Percentiles rank a stretch among this genome's conserved stretches.
phyloP scores from a whole-genome alignment of 2,113 vertebrate genomes.

The Oreochromis niloticus region DNA sequence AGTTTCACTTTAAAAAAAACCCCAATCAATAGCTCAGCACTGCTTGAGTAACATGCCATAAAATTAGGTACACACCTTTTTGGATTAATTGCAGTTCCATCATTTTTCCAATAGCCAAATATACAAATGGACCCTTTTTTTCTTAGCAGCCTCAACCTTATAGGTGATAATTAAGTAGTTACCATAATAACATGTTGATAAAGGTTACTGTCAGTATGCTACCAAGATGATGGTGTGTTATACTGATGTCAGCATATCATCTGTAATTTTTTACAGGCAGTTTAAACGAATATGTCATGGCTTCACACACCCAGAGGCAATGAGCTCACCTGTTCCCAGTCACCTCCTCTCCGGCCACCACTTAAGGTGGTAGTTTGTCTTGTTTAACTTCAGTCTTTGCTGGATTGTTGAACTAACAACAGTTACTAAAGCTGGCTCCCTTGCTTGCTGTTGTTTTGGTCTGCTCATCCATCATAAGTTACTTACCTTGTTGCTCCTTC shows the following conservation, averaged over 20 bases:
- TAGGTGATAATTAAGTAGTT: background rate
- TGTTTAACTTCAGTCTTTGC: background rate
- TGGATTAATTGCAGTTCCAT: background rate
- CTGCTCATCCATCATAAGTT: background rate
- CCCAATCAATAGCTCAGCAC: background rate
- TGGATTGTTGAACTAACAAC: background rate
- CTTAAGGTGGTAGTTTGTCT: background rate
- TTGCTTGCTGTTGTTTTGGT: background rate
- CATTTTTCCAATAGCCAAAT: background rate
- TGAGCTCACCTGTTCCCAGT: background rate
- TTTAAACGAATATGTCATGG: background rate
- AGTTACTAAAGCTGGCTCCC: background rate
- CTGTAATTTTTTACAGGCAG: background rate
- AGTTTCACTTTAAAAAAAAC: background rate
- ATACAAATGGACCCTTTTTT: background rate
- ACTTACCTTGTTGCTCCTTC: background rate
- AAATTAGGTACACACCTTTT: background rate
- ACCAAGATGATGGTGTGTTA: background rate
- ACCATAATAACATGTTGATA: background rate
- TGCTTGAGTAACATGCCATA: background rate
- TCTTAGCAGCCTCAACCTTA: background rate
- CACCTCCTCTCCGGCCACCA: background rate
- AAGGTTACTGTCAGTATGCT: background rate
- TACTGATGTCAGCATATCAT: background rate
- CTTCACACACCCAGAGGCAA: background rate